Conservation (phyloP, 2,797 vertebrate genomes). For the Molossus molossus region DNA sequence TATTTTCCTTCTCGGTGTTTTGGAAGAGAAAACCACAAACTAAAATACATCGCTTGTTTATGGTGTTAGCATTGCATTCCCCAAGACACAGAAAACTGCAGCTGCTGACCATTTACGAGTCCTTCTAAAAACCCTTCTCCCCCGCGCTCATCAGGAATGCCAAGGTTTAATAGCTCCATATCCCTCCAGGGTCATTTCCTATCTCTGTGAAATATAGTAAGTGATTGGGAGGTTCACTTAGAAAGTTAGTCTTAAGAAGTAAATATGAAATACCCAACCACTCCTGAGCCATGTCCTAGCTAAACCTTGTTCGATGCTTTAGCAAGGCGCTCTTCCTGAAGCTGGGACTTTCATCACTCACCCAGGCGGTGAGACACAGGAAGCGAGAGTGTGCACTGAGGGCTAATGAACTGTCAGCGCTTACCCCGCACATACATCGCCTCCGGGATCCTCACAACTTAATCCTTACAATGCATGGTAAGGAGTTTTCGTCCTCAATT, state of each 20-base stretch:
- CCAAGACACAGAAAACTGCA: background rate
- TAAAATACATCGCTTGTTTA: background rate
- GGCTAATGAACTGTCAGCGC: background rate
- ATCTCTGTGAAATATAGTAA: conserved; percentile 17
- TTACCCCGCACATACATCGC: background rate
- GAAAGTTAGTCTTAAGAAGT: background rate
- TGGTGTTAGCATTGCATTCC: background rate
- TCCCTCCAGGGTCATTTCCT: background rate
- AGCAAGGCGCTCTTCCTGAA: background rate
- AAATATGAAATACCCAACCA: background rate
- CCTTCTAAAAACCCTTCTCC: background rate
- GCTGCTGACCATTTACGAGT: background rate
- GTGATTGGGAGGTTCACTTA: background rate
- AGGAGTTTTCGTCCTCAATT: conserved; percentile 6
- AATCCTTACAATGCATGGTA: background rate
- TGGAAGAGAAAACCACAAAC: conserved; percentile 45
- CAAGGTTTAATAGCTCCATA: background rate
- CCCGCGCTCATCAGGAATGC: background rate
- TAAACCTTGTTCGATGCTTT: background rate
- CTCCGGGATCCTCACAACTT: background rate
- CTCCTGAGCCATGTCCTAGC: background rate
- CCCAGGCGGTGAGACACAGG: background rate
- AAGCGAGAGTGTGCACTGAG: background rate
- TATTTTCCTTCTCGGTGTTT: conserved; percentile 40
- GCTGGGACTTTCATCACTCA: background rate